Conservation (phyloP, 2,113 vertebrate species). For the Neopipo cinnamomea region DNA sequence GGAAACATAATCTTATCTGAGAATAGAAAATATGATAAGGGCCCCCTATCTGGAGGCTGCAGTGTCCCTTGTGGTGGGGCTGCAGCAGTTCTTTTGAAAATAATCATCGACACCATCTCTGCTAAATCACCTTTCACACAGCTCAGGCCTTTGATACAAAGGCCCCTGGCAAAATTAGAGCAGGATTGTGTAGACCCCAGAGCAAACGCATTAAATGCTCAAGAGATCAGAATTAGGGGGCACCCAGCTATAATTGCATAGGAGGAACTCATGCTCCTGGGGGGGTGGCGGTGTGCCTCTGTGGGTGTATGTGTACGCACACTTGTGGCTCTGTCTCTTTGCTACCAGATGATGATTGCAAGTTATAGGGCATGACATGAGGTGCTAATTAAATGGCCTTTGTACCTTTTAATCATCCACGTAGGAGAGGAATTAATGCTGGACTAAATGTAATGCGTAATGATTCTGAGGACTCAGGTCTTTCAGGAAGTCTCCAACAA, state of each 20-base stretch:
- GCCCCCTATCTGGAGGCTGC: slow-evolving; percentile 72
- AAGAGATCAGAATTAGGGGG: slow-evolving; percentile 65
- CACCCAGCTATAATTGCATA: slow-evolving; percentile 56
- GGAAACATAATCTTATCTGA: slow-evolving; percentile 75
- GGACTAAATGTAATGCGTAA: background rate
- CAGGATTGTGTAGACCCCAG: slow-evolving; percentile 63
- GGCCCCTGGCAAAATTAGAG: slow-evolving; percentile 71
- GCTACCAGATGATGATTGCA: background rate
- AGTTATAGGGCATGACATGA: background rate
- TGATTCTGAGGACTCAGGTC: background rate
- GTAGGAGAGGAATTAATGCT: background rate
- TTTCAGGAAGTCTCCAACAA: background rate
- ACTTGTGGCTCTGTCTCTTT: background rate
- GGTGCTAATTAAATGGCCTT: background rate
- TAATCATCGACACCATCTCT: slow-evolving; percentile 73
- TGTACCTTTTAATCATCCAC: background rate
- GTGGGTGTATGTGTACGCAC: background rate
- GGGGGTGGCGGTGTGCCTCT: background rate
- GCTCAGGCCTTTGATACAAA: slow-evolving; percentile 73
- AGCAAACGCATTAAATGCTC: slow-evolving; percentile 65
- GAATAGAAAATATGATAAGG: slow-evolving; percentile 74
- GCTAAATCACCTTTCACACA: slow-evolving; percentile 75
- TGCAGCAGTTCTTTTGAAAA: slow-evolving; percentile 73
- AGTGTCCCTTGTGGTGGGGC: slow-evolving; percentile 74
- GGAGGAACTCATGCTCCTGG: background rate